phyloP scores from a whole-genome alignment of 2,797 vertebrate species.

The Betta splendens region DNA sequence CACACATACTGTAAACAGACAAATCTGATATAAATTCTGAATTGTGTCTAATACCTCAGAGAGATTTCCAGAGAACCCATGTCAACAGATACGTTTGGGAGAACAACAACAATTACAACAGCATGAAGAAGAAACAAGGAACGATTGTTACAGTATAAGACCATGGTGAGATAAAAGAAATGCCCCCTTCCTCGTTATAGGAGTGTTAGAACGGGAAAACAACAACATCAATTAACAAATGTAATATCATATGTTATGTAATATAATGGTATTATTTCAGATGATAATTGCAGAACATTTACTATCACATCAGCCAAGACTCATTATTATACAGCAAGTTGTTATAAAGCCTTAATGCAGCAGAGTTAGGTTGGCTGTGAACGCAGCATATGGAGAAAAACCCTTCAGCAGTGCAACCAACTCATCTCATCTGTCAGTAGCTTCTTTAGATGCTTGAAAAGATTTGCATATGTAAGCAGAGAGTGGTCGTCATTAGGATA shows the following conservation, averaged over 20 bases:
- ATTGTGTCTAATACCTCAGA: slow-evolving; percentile 21
- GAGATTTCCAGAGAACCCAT: slow-evolving; percentile 30
- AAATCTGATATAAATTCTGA: slow-evolving; percentile 31
- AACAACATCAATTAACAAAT: slow-evolving; percentile 25
- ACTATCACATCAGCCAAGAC: slow-evolving; percentile 33
- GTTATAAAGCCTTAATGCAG: slow-evolving; percentile 56
- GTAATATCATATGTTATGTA: too few species aligned
- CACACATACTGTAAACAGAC: slow-evolving; percentile 52
- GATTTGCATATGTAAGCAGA: slow-evolving; percentile 40
- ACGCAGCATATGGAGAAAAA: slow-evolving; percentile 42
- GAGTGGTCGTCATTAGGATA: slow-evolving; percentile 20
- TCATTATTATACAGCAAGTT: slow-evolving; percentile 39
- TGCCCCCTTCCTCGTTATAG: slow-evolving; percentile 26
- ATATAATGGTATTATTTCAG: slow-evolving; percentile 8
- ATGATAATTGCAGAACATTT: slow-evolving; percentile 25
- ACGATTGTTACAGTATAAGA: slow-evolving; percentile 39
- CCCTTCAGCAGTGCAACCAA: neutral
- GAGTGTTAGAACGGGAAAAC: slow-evolving; percentile 28
- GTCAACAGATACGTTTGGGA: slow-evolving; percentile 25
- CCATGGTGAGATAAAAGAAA: slow-evolving; percentile 45
- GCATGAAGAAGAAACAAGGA: slow-evolving; percentile 23
- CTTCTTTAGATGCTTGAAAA: slow-evolving; percentile 24
- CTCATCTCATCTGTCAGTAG: slow-evolving; percentile 28
- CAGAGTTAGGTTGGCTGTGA: slow-evolving; percentile 40
- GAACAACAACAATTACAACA: slow-evolving; percentile 38